Percentiles rank a stretch among this genome's conserved stretches.
Conservation (phyloP, 2,797 vertebrate species). For the Channa striata region DNA sequence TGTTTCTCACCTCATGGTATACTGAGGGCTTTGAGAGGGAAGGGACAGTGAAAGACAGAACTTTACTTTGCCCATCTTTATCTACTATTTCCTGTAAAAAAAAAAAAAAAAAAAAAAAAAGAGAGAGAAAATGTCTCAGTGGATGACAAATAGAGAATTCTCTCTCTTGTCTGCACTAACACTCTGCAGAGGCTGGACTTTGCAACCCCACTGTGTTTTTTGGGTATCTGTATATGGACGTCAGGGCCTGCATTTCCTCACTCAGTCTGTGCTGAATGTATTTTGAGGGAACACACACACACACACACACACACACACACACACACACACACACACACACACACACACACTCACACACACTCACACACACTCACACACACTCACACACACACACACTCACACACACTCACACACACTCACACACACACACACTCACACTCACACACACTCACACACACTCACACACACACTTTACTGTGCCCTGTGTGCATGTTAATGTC, state of each 20-base stretch:
- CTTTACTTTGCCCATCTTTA: constrained; percentile 95
- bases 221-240: constrained; percentile 47
- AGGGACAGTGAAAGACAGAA: constrained; percentile 95
- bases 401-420: too few species aligned
- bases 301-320: too few species aligned
- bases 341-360: constrained; percentile 33
- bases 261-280: constrained; percentile 10
- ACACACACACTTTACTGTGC: constrained; percentile 77
- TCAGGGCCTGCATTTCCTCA: constrained; percentile 27
- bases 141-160: constrained; percentile 27
- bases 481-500: constrained; percentile 74
- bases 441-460: constrained; percentile 33
- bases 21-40: constrained; percentile 98
- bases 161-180: constrained; percentile 17
- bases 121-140: constrained; percentile 41
- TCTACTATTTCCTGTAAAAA: constrained; percentile 94
- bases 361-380: too few species aligned
- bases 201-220: constrained; percentile 34
- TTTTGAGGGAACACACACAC: too few species aligned
- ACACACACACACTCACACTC: too few species aligned
- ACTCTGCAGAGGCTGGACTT: constrained; percentile 17
- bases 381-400: too few species aligned
- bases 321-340: too few species aligned
- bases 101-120: constrained; percentile 56
- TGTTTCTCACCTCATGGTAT: constrained; percentile 93